Evolutionary conservation across 2,797 vertebrate species (phyloP), one percentile per base, ranked within the genome.

Genomic region (Ciconia nigra): DNA sequence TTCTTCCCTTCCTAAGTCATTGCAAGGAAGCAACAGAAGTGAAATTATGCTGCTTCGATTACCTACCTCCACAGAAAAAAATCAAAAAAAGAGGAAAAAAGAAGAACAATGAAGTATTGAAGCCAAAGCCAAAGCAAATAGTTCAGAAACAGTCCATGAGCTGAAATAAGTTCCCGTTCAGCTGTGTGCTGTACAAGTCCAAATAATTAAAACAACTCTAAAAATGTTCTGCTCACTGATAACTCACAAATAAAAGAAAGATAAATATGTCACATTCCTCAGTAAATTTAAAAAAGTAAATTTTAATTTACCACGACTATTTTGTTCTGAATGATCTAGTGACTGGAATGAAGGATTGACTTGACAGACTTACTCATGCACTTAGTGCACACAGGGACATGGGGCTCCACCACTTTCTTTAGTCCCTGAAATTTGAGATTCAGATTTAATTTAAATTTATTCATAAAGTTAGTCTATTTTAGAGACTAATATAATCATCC

Each of bases 51-150:
- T 72, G 20, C n/a, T 71, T 87, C 37, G 80, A n/a, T 66, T 39
- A 77, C 49, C 44, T 83, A 54, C 20, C 84, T 84, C 35, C 29
- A 58, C n/a, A 93, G 59, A 28, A 77, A 66, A 72, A 46, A 31
- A 25, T 13, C 3, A 9, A 20, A 41, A 42, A 35, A 7, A 10
- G 0, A 2, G 2, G 1, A 0, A 8, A 29, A 35, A 47, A 46
- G 65, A 15, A 29, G 5, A 83, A 61, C 39, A 94, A 62, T 47
- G 44, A 80, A 80, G 37, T 70, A 66, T 46, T 87, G 59, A 92
- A 93, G 46, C 55, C 35, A 37, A 79, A 80, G 46, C 37, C 54
- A 71, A 91, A 91, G 33, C 55, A 88, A 92, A 89, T n/a, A 88
- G 5, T 41, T 74, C 47, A 87, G 61, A 86, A 92, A 69, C 15